Base-by-base conservation (phyloP, 2,888 invertebrate genomes). In the Ichneumon xanthorius region DNA sequence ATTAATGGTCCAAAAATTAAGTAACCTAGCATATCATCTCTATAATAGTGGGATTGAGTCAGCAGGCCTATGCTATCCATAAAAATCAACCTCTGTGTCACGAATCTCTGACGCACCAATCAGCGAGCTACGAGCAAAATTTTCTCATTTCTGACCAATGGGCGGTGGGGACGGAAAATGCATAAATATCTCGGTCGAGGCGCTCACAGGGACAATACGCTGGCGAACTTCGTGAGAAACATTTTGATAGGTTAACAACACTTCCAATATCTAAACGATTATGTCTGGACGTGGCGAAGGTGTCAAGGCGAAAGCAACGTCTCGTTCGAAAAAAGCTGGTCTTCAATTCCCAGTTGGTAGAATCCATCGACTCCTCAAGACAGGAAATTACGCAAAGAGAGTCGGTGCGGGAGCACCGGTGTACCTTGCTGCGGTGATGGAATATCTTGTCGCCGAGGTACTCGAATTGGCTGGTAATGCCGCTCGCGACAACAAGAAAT, bases 191-290 rank as follows among this genome's bases (percentile, higher is more conserved):
- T 65, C 22, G 22, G n/a, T 80, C 40, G 40, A 40, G 53, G 11
- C 22, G 75, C 82, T 82, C 78, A 79, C 84, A 81, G 53, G 83
- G 76, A 86, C 68, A 68, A 22, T 58, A 19, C 6, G 26, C 11
- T 40, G 1, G 22, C 37, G 37, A 72, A 9, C 33, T 30, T 4
- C 37, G 22, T 33, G 40, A 7, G 16, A 61, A 67, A 72, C 16
- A 16, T 19, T 37, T 55, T 7, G 7, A 11, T 70, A 16, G 1
- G 6, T 30, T 16, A 4, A 16, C 33, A 11, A 33, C 7, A 4
- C 6, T 63, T 30, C 16, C 5, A 9, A 9, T 1, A 19, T 16
- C 6, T 33, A 26, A 26, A 61, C 6, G 0, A 33, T 4, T 4
- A 63, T 63, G 55, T 58, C 55, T 58, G 55, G 14, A 48, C 48